Evolutionary conservation across 2,113 vertebrate species (phyloP).

Genomic region (Notiomystis cincta): DNA sequence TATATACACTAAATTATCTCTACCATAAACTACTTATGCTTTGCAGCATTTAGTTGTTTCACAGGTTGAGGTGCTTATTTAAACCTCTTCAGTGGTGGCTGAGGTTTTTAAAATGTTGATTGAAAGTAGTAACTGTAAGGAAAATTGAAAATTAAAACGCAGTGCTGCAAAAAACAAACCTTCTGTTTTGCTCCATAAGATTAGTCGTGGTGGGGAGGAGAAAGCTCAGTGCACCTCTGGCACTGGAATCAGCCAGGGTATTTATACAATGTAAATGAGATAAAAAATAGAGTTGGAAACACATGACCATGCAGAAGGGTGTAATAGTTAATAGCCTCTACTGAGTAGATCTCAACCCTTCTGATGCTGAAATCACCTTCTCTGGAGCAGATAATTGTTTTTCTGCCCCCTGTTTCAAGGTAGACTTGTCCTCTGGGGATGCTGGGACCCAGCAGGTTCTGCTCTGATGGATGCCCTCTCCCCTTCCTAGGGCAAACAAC

Average conservation of each 20-base stretch:
- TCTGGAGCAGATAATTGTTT: neutral
- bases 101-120: neutral
- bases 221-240: neutral
- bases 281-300: neutral
- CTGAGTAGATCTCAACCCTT: neutral
- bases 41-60: constrained; percentile 40
- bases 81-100: neutral
- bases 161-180: neutral
- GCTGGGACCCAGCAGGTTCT: neutral
- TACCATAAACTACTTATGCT: constrained; percentile 4
- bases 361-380: neutral
- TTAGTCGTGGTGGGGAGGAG: neutral
- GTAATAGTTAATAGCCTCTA: neutral
- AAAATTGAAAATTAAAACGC: neutral
- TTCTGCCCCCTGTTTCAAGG: neutral
- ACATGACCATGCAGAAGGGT: neutral
- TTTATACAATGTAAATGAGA: neutral
- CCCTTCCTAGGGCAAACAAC: neutral
- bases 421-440: neutral
- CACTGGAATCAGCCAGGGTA: neutral
- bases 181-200: neutral
- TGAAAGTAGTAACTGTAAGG: neutral
- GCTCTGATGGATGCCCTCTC: neutral
- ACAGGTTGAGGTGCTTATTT: constrained; percentile 39
- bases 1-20: constrained; percentile 57